Evolutionary conservation across 2,113 vertebrate species (phyloP), one percentile per base, ranked within the genome.

Genomic region (Ailurus styani): DNA sequence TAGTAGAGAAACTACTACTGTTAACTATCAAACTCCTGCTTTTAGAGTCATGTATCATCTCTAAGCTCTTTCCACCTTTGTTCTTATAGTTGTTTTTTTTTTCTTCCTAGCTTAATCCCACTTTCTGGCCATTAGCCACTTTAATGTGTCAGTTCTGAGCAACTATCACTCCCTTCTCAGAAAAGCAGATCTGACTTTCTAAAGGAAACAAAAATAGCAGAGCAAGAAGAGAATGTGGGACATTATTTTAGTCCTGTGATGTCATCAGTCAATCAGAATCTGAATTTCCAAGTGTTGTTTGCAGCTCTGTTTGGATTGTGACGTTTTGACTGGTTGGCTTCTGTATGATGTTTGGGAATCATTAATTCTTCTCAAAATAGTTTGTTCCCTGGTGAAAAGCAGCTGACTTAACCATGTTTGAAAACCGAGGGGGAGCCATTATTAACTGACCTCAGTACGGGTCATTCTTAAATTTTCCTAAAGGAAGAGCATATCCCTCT

Each of bases 231-330:
- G 79, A 97, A 90, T 70, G 5, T 62, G 79, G 96, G 89, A 25
- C 64, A 93, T 97, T 91, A 97, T 96, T 96, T 91, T 97, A 97
- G 96, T 96, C 98, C 54, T 29, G 86, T 86, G 93, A 97, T 90
- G 93, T 98, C 93, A n/a, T 11, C 57, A 79, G 96, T 97, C 66
- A 90, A n/a, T 98, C 95, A 85, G 42, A 97, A 68, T 66, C 27
- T 45, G 83, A 68, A 95, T 54, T 37, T 83, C 60, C 79, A 70
- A 93, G 87, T n/a, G 52, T 50, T 70, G 42, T 78, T 97, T 97
- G 93, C 68, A 92, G 93, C 14, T 96, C 93, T 97, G n/a, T 85
- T 84, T 91, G 52, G 54, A 83, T 81, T 14, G 6, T 95, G 60
- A 47, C 57, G 45, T 93, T 91, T 5, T 0, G 66, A 40, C 52